Conservation (phyloP, 2,888 invertebrate species). For the Parnassius mnemosyne region DNA sequence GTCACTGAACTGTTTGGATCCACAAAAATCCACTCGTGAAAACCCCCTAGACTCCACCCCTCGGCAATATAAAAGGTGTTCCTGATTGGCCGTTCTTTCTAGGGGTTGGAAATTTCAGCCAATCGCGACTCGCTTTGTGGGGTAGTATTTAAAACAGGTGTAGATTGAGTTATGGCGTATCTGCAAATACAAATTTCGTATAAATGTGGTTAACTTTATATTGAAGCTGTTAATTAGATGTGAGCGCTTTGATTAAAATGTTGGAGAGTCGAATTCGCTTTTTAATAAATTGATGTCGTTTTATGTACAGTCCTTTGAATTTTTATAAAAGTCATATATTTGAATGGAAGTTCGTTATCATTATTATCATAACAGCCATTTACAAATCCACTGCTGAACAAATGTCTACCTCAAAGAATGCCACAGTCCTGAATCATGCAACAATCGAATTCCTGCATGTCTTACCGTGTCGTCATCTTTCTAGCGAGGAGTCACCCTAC, state of each 20-base stretch:
- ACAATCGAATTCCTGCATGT: no score
- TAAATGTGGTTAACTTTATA: slow-evolving; percentile 61
- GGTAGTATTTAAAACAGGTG: slow-evolving; percentile 70
- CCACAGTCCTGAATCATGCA: no score
- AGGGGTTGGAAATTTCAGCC: slow-evolving; percentile 70
- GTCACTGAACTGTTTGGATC: slow-evolving; percentile 61
- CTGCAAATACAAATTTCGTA: slow-evolving; percentile 66
- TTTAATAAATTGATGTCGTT: slow-evolving; percentile 15
- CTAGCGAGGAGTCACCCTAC: no score
- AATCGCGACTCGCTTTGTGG: slow-evolving; percentile 50
- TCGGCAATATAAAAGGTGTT: slow-evolving; percentile 43
- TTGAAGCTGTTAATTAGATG: slow-evolving; percentile 60
- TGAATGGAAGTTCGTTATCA: no score
- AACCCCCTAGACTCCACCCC: slow-evolving; percentile 74
- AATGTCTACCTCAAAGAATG: no score
- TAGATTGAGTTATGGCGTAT: slow-evolving; percentile 76
- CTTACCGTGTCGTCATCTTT: no score
- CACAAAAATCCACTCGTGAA: slow-evolving; percentile 61
- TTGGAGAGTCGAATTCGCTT: slow-evolving; percentile 9
- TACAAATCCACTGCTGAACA: no score
- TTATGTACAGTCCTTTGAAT: not conserved
- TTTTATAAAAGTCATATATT: not conserved
- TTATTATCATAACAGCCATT: no score
- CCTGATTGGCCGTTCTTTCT: slow-evolving; percentile 57
- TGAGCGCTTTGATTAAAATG: slow-evolving; percentile 36